phyloP scores from a whole-genome alignment of 2,113 vertebrate genomes.

The Oreochromis aureus region DNA sequence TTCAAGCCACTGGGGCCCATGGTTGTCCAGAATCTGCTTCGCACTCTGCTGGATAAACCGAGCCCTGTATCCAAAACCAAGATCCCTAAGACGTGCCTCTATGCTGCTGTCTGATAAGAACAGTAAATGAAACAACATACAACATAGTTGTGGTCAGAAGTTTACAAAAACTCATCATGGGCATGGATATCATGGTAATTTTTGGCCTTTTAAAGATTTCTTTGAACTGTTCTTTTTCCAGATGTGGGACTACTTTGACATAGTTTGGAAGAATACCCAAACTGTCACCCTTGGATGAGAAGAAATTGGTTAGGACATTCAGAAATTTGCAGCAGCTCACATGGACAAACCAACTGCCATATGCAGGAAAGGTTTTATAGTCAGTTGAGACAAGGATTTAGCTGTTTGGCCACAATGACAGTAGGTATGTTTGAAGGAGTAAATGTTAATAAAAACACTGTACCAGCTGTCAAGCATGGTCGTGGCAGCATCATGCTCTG shows the following conservation, averaged over 20 bases:
- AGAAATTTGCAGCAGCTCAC: neutral
- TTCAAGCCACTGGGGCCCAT: constrained; percentile 74
- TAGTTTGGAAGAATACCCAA: neutral
- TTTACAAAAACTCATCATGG: neutral
- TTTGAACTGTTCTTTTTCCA: neutral
- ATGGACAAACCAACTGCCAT: neutral
- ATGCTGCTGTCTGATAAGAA: constrained; percentile 69
- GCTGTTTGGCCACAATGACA: neutral
- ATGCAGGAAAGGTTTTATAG: neutral
- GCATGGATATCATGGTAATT: neutral
- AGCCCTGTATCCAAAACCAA: constrained; percentile 93
- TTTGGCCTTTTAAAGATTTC: neutral
- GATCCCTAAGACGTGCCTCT: constrained; percentile 76
- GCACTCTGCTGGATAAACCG: constrained; percentile 83
- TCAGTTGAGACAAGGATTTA: neutral
- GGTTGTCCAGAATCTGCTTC: constrained; percentile 68
- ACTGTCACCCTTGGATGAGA: neutral
- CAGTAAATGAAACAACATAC: neutral
- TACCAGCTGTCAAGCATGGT: neutral
- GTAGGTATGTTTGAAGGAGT: neutral
- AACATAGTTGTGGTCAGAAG: neutral
- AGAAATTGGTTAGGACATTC: neutral
- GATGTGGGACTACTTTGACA: neutral
- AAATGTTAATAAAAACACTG: neutral
- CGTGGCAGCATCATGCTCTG: neutral